Conservation (phyloP, 1,140 invertebrate species). For the Heliothis virescens region DNA sequence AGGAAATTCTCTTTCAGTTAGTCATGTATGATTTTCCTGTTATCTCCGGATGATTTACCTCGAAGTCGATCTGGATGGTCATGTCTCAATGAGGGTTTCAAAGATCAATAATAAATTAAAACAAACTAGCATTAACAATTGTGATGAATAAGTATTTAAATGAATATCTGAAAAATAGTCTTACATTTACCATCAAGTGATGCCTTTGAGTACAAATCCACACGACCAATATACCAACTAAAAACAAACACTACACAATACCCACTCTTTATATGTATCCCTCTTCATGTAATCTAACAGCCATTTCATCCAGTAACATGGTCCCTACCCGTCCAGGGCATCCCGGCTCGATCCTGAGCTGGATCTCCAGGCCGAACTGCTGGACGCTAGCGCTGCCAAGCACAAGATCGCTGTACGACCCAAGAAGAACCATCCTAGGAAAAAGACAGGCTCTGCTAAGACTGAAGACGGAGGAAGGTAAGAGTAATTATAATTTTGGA, state of each 20-base stretch:
- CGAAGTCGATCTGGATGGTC: no score
- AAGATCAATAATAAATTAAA: no score
- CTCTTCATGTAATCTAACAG: conserved; percentile 18
- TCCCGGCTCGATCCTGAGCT: conserved; percentile 87
- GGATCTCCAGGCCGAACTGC: conserved; percentile 87
- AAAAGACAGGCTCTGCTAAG: conserved; percentile 54
- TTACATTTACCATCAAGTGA: conserved; percentile 10
- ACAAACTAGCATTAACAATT: not conserved
- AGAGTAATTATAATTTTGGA: conserved; percentile 45
- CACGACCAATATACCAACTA: not conserved
- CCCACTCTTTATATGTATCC: not conserved
- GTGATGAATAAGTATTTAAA: not conserved
- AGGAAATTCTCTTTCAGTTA: conserved; percentile 7
- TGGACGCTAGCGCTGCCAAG: conserved; percentile 91
- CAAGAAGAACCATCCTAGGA: conserved; percentile 87
- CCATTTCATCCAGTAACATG: conserved; percentile 43
- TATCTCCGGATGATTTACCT: no score
- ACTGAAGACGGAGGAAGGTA: conserved; percentile 59
- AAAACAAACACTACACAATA: not conserved
- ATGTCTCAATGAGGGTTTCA: no score
- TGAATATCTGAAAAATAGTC: not conserved
- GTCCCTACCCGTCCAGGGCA: conserved; percentile 83
- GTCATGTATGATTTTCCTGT: not conserved
- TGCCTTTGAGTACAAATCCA: not conserved
- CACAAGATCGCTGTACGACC: conserved; percentile 92